Evolutionary conservation across 2,888 invertebrate genomes (phyloP).

Genomic region (Nymphalis polychloros): DNA sequence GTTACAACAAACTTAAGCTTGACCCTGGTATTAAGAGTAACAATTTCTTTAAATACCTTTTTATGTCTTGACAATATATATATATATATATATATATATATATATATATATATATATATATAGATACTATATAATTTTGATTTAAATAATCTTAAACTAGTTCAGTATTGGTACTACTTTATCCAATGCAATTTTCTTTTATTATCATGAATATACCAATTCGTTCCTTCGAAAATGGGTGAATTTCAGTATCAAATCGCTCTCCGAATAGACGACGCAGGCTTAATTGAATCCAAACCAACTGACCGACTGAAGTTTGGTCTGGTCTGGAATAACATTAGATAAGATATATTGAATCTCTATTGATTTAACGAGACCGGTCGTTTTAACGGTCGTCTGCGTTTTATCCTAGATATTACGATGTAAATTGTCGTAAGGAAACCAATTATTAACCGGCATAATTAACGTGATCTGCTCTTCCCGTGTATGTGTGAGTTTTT

Average conservation of each 20-base stretch:
- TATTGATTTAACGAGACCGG: conserved; percentile 2
- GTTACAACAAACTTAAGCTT: too few relatives aligned
- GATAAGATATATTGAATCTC: conserved; percentile 27
- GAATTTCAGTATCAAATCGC: conserved; percentile 7
- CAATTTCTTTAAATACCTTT: too few relatives aligned
- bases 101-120: too few relatives aligned
- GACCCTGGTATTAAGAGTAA: too few relatives aligned
- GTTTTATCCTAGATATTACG: background rate
- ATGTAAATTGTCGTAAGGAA: background rate
- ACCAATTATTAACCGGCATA: background rate
- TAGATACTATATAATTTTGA: too few relatives aligned
- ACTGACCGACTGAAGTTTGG: conserved; percentile 12
- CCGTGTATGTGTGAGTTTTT: too few relatives aligned
- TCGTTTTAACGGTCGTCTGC: conserved; percentile 1
- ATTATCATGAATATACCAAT: background rate
- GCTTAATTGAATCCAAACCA: conserved; percentile 22
- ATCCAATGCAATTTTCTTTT: background rate
- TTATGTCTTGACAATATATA: too few relatives aligned
- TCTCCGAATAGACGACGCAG: conserved; percentile 3
- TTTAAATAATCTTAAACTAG: background rate
- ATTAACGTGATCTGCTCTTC: too few relatives aligned
- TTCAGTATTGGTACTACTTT: background rate
- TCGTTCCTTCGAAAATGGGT: background rate
- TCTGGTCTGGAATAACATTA: conserved; percentile 25
- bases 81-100: too few relatives aligned